These are phyloP conservation scores for Murina feae DNA, from an alignment of 2,113 vertebrate genomes.

Conservation along the genomic window DNA sequence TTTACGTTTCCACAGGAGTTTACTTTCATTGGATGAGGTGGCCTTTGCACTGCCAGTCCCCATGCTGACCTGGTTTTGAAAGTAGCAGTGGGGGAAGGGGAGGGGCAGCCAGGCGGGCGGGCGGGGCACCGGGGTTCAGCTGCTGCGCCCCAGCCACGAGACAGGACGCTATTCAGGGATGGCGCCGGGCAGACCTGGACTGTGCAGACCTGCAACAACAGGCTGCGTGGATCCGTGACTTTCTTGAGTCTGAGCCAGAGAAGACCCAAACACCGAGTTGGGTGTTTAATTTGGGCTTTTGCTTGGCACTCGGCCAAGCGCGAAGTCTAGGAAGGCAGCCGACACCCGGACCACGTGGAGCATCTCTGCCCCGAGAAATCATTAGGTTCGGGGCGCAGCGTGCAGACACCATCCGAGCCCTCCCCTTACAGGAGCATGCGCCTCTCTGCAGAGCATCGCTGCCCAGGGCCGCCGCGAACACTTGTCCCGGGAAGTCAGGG, in stretches of 20 bases:
- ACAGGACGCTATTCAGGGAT: too few relatives aligned
- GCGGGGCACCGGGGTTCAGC: too few relatives aligned
- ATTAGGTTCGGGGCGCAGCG: background rate
- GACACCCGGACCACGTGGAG: background rate
- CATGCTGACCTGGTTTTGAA: too few relatives aligned
- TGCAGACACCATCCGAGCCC: background rate
- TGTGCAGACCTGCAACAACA: too few relatives aligned
- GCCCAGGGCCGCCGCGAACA: too few relatives aligned
- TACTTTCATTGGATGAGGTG: too few relatives aligned
- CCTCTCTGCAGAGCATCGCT: background rate
- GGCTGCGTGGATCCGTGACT: background rate
- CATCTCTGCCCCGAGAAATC: background rate
- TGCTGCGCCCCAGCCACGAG: accelerated
- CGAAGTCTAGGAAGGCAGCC: accelerated
- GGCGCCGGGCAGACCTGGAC: too few relatives aligned
- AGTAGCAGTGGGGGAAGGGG: too few relatives aligned
- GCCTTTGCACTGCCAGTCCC: too few relatives aligned
- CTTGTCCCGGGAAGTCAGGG: too few relatives aligned
- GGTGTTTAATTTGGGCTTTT: background rate
- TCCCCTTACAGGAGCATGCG: accelerated
- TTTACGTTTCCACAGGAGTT: too few relatives aligned
- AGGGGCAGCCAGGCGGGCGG: background rate
- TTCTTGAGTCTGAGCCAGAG: accelerated
- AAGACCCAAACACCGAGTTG: background rate
- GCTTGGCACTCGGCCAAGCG: background rate